Base-by-base conservation (phyloP, 2,888 invertebrate species). In the Acanthosoma haemorrhoidale region DNA sequence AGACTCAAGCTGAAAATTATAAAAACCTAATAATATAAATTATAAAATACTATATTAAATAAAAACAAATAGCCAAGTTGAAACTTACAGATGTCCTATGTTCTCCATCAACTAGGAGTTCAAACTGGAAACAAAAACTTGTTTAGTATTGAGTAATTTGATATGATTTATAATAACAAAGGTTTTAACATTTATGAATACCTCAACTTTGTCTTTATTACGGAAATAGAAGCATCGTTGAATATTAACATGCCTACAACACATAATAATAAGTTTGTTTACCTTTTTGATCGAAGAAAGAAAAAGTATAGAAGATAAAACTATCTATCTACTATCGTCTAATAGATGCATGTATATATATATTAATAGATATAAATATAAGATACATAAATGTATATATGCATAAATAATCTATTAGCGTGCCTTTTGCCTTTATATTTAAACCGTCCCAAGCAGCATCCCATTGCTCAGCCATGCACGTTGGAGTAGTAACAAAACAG, bases 201-300 rank as follows among this genome's bases (percentile, higher is more conserved):
- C 73, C 70, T 73, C 72, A 68, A 73, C 73, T 63, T 68, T 72
- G 61, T 73, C 73, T 34, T 69, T 51, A 43, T 71, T 66, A 63
- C 69, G 70, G 39, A 63, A 60, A 29, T 73, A 73, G 39, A 71
- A 59, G 38, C 72, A 73, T 11, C 70, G 71, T 15, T 68, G 71
- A 31, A 73, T 57, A 18, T 66, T 60, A 60, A 69, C 39, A 25
- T 69, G 66, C 58, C 73, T 73, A 61, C 36, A 73, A 71, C 25
- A 43, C 21, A 43, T 31, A 13, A 64, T 11, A n/a, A 67, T 39
- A 3, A 15, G 15, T 6, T 5, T 29, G 5, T 29, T 8, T 8
- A 51, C 1, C 16, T 18, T n/a, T n/a, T n/a, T n/a, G n/a, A n/a
- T n/a, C n/a, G n/a, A n/a, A n/a, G n/a, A n/a, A n/a, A n/a, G n/a